These are phyloP conservation scores for Ceryle rudis DNA, from an alignment of 2,797 vertebrate genomes.

Conservation along the genomic window DNA sequence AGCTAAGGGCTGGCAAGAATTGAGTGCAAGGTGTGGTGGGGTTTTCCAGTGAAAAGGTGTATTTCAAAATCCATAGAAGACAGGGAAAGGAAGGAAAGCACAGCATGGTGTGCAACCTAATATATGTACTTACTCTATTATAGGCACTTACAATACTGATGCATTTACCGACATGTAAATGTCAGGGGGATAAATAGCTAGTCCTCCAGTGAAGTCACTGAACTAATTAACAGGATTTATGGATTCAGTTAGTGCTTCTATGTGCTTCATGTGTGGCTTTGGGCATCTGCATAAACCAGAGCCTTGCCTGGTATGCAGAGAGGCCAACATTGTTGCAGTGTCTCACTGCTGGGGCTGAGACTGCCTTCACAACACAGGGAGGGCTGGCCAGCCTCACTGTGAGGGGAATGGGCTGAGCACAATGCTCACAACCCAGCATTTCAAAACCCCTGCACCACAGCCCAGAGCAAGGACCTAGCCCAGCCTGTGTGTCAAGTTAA, in stretches of 20 bases:
- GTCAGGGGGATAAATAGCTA: neutral
- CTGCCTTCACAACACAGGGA: neutral
- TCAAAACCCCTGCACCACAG: neutral
- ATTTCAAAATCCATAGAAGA: neutral
- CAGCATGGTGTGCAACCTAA: rapidly evolving
- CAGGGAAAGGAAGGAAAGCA: neutral
- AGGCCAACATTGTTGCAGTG: rapidly evolving
- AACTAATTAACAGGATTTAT: neutral
- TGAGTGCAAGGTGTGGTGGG: neutral
- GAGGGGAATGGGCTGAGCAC: rapidly evolving
- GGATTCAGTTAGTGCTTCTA: neutral
- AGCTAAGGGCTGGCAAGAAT: neutral
- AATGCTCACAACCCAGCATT: rapidly evolving
- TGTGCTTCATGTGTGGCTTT: neutral
- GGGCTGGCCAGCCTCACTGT: rapidly evolving
- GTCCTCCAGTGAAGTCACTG: neutral
- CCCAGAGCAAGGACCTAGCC: neutral
- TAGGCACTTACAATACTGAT: neutral
- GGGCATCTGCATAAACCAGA: neutral
- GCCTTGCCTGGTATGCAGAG: neutral
- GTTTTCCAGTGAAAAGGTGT: neutral
- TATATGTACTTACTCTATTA: rapidly evolving
- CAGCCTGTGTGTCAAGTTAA: rapidly evolving
- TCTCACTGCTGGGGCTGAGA: rapidly evolving
- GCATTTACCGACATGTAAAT: neutral